Base-by-base conservation (phyloP, 2,113 vertebrate species). In the Phalacrocorax carbo region DNA sequence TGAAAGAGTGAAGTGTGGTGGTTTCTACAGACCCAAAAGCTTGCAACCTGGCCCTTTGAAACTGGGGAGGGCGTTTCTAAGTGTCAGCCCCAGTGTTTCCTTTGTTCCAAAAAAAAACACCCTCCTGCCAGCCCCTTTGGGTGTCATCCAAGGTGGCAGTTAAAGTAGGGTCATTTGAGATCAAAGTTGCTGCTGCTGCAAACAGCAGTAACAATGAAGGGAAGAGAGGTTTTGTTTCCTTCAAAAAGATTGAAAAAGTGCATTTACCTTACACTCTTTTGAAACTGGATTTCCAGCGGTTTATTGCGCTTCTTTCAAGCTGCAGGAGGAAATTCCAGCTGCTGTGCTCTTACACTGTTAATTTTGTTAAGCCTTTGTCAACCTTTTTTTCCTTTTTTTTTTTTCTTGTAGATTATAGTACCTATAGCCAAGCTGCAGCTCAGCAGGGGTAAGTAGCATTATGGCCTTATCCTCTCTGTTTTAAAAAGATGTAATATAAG, bases 361-460 rank as follows among this genome's bases (percentile, higher is more conserved):
- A 77, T 93, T 94, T 82, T 65, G 21, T 86, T 52, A 40, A 58
- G 49, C 13, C 30, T 91, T 88, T 84, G 82, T 92, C 48, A 51
- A 90, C 7, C 2, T 62, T 71, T 64, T 49, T 54, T 70, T 18
- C n/a, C 7, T 27, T 18, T 58, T 26, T 75, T 75, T 22, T 52
- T 76, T 19, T 81, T 42, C 91, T 95, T 92, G 17, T 93, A 99
- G 99, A 99, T 99, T 99, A 99, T 93, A 99, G 98, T 97, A 99
- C 99, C 96, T 99, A 99, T 96, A 99, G 86, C 92, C 99, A 99
- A 97, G 98, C 99, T 96, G 98, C 98, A 94, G 98, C 99, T 83
- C 99, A 99, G 97, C 99, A 99, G 96, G 99, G 99, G 99, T 99
- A 97, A 99, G 99, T 98, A 86, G 84, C 88, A 16, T 92, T 65